Base-by-base conservation (phyloP, 2,888 invertebrate species). In the Norana najaformis region DNA sequence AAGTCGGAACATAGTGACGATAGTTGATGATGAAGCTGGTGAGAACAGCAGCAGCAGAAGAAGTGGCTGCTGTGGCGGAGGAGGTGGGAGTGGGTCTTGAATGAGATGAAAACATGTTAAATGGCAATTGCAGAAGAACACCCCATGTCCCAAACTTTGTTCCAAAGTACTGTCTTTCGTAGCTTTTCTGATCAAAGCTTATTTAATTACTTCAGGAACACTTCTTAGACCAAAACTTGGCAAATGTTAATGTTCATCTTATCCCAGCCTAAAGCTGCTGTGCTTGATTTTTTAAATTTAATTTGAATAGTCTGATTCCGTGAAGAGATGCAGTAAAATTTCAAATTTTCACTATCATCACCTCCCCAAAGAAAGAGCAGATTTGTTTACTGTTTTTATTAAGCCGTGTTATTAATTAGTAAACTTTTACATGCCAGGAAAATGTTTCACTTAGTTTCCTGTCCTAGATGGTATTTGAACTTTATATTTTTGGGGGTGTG, bases 31-130 rank as follows among this genome's bases (percentile, higher is more conserved):
- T 85, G 85, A 85, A 0, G 85, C 85, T 20, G 85, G 36, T 85
- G 35, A 85, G 36, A 85, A 23, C 36, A 85, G 85, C 37, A 85
- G 85, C 37, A 85, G 85, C 37, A 85, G 85, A 85, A 85, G 85
- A 37, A 35, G 85, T 14, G 85, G 85, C 18, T 85, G 85, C 37
- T 85, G 85, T 14, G 85, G 85, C 16, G 85, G 85, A 36, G 85
- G 85, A 36, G 85, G 85, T 4, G 85, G 47, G 47, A 47, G 8
- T 16, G 85, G 85, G 23, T 85, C 85, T 18, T 85, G 85, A 85
- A 36, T n/a, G 6, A 23, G 35, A 36, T 18, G 35, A 85, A 85
- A 85, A 85, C 85, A 85, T 35, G 35, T 85, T 85, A 69, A 69
- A 69, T 36, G 85, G 85, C 36, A 18, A 20, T 37, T 69, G 69